Conservation (phyloP, 2,888 invertebrate genomes). For the Ashinkailepas kermadecensis region DNA sequence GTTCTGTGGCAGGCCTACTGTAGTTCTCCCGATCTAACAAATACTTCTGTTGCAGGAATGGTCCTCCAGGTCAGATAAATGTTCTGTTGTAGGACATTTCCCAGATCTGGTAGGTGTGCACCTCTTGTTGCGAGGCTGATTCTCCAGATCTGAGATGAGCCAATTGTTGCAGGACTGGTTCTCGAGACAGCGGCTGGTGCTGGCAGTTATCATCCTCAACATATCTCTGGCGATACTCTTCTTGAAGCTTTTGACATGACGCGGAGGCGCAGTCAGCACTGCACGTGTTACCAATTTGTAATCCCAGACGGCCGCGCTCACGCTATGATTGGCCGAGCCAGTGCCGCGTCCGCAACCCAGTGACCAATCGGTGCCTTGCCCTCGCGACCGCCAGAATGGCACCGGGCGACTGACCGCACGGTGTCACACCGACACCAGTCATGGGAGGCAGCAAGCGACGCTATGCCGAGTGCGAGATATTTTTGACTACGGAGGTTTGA, state of each 20-base stretch:
- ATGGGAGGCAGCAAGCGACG: background rate
- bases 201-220: slow-evolving; percentile 87
- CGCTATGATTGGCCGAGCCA: background rate
- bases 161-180: slow-evolving; percentile 77
- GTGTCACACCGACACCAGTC: background rate
- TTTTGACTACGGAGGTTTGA: background rate
- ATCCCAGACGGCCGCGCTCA: background rate
- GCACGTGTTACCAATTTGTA: background rate
- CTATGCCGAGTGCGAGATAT: background rate
- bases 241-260: background rate
- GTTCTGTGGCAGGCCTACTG: no score
- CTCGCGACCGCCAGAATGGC: background rate
- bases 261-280: background rate
- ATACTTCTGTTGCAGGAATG: no score
- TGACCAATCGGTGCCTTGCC: slow-evolving; percentile 12
- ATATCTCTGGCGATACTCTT: slow-evolving; percentile 91
- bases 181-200: slow-evolving; percentile 87
- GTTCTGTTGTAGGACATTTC: no score
- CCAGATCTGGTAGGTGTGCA: background rate
- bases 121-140: background rate
- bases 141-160: slow-evolving; percentile 3
- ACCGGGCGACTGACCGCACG: background rate
- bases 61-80: no score
- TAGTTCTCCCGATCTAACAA: no score
- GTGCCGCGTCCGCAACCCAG: background rate